phyloP scores from a whole-genome alignment of 2,797 vertebrate genomes.

The Saxicola maurus region DNA sequence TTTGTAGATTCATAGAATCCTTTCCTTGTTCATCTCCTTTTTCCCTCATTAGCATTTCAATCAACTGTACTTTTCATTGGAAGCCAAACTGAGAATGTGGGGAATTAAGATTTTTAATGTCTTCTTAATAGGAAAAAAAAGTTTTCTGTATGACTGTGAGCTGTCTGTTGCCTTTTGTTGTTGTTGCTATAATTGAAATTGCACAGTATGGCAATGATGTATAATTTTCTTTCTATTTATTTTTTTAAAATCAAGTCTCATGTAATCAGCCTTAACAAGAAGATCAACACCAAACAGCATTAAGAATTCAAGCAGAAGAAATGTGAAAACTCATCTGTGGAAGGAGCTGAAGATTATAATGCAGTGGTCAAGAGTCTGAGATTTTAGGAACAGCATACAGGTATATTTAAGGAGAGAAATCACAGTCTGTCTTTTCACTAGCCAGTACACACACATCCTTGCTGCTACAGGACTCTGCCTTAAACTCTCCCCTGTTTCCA shows the following conservation, averaged over 20 bases:
- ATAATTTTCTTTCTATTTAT: not conserved
- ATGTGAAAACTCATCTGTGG: not conserved
- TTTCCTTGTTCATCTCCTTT: not conserved
- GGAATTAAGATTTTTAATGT: slow-evolving; percentile 13
- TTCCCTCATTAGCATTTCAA: not conserved
- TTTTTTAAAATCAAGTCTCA: not conserved
- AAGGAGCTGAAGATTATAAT: not conserved
- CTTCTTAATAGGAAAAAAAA: not conserved
- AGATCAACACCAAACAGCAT: not conserved
- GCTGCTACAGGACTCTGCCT: not conserved
- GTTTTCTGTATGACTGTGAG: not conserved
- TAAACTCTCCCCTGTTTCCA: not conserved
- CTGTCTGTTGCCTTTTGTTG: slow-evolving; percentile 14
- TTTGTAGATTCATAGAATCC: not conserved
- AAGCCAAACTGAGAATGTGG: not conserved
- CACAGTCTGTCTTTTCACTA: not conserved
- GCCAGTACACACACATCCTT: not conserved
- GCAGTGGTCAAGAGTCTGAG: not conserved
- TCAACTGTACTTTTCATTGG: not conserved
- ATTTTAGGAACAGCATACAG: not conserved
- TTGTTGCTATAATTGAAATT: not conserved
- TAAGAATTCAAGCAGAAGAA: not conserved
- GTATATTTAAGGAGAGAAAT: not conserved
- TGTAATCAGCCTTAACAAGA: not conserved
- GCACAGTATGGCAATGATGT: not conserved